Evolutionary conservation across 2,888 invertebrate genomes (phyloP), one percentile per base, ranked within the genome.

Genomic region (Julus scandinavius): DNA sequence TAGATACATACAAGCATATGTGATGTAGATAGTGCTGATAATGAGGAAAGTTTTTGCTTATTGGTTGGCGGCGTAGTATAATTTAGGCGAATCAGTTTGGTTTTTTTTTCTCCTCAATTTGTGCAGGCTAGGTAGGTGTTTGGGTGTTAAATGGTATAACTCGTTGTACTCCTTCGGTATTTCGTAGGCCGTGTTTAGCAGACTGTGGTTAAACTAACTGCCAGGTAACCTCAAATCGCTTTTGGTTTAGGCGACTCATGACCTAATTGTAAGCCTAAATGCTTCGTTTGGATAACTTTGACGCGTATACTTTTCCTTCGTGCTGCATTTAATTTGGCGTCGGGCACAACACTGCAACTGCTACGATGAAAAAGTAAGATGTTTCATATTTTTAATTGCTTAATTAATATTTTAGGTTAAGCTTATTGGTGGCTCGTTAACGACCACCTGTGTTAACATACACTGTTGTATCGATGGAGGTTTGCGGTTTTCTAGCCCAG

Each of bases 171-270:
- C 80, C 80, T 80, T 80, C 38, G 29, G 29, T 6, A 20, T 20
- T 72, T n/a, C 20, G 20, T 17, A 63, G 63, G 9, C 72, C 2
- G 72, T 72, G 72, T 5, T 72, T 17, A 63, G 29, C 38, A 13
- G 72, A 7, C 29, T 72, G 29, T 40, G 80, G 29, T 54, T 80
- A 9, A 45, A 45, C 45, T 80, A 15, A 80, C 80, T 80, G 80
- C 80, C 80, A 80, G 80, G 80, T 80, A 80, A 80, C 80, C 80
- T 80, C 80, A 80, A 80, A 80, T 40, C 38, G 80, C 38, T 80
- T 38, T 80, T 80, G 80, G 80, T 80, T 38, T 29, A 40, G 80
- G 29, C 80, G 80, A 38, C 80, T 80, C 5, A 38, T 38, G 80
- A 80, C 80, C 80, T 80, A 80, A 80, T 38, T 80, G 29, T 38